Base-by-base conservation (phyloP, 2,888 invertebrate species). In the Chaitophorus viminalis region DNA sequence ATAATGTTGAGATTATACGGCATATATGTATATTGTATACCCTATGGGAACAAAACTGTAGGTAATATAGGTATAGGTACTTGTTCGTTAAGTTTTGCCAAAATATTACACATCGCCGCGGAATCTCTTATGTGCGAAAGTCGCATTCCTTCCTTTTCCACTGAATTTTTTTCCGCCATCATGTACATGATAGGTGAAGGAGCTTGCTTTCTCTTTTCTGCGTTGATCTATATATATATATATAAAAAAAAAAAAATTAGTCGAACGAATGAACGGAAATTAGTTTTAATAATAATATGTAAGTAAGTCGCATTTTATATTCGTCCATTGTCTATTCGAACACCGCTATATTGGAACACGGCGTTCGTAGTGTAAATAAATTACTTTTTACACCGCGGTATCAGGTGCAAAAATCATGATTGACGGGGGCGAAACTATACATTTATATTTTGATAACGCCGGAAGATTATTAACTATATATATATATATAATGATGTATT, bases 51-150 rank as follows among this genome's bases (percentile, higher is more conserved):
- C n/a, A n/a, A n/a, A n/a, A n/a, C n/a, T n/a, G n/a, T n/a, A n/a
- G n/a, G n/a, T n/a, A n/a, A n/a, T n/a, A n/a, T n/a, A n/a, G n/a
- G n/a, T n/a, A n/a, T 70, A 70, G 29, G 14, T 90, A 95, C 94
- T 91, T 94, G 93, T 88, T 93, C 92, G 91, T 96, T 95, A 21
- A 89, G 82, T 75, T 65, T 94, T 36, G 94, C 93, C 90, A 98
- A 93, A 90, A 96, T 96, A 90, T 97, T 96, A 91, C 98, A 96
- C 92, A 98, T 94, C 0, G 97, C 97, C 0, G 95, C 95, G 0
- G 96, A 97, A 92, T 99, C 99, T 83, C 95, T 93, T 84, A 98
- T 92, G 91, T 98, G 97, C 0, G 97, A 96, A 82, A 92, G 93
- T 90, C 94, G 93, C 97, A 98, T 97, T 79, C 97, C 97, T 84